These are phyloP conservation scores for Oryzias celebensis DNA, from an alignment of 2,113 vertebrate genomes.

Conservation along the genomic window DNA sequence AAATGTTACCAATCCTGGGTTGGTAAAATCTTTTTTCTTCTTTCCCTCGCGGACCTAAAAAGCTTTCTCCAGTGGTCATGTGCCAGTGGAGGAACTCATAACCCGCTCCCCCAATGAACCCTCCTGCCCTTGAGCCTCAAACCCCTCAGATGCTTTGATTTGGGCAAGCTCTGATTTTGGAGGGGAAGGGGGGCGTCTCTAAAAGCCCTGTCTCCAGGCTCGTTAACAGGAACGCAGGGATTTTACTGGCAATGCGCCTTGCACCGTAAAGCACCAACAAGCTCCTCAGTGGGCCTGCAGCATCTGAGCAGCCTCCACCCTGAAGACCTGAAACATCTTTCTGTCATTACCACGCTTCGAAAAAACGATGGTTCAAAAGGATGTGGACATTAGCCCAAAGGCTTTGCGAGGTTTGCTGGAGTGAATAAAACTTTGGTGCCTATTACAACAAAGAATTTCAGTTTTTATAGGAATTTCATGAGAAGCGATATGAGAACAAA, in stretches of 20 bases:
- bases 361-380: slow-evolving; percentile 13
- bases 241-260: slow-evolving; percentile 66
- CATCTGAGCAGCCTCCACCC: slow-evolving; percentile 24
- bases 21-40: slow-evolving; percentile 32
- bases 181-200: slow-evolving; percentile 30
- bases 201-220: slow-evolving; percentile 49
- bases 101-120: slow-evolving; percentile 39
- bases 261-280: slow-evolving; percentile 58
- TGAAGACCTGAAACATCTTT: slow-evolving; percentile 47
- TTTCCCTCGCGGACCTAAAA: slow-evolving; percentile 30
- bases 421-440: slow-evolving; percentile 13
- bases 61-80: slow-evolving; percentile 35
- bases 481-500: neutral
- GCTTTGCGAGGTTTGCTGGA: slow-evolving; percentile 12
- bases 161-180: slow-evolving; percentile 38
- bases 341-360: slow-evolving; percentile 32
- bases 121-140: slow-evolving; percentile 32
- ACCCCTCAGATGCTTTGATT: slow-evolving; percentile 66
- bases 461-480: neutral
- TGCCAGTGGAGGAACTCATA: slow-evolving; percentile 50
- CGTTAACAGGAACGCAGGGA: slow-evolving; percentile 64
- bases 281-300: slow-evolving; percentile 25
- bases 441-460: neutral
- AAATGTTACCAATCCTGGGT: neutral
- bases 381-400: slow-evolving; percentile 15